These are phyloP conservation scores for Pedetes capensis DNA, from an alignment of 2,113 vertebrate genomes.

Conservation along the genomic window DNA sequence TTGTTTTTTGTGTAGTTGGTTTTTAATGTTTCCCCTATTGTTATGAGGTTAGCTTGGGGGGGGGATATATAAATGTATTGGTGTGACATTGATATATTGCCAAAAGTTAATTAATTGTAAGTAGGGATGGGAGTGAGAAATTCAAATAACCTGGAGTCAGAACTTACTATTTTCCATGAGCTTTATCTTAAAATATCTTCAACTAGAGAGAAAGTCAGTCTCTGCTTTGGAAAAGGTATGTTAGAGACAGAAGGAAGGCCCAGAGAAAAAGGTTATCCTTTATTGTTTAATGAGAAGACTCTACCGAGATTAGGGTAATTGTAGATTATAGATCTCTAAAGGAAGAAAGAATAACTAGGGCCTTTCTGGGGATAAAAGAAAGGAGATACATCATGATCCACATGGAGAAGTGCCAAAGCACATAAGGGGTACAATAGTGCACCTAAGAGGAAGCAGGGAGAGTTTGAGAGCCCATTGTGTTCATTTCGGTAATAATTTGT, in stretches of 20 bases:
- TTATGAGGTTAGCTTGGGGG: background rate
- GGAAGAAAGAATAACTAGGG: slow-evolving; percentile 48
- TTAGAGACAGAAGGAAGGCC: background rate
- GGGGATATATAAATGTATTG: background rate
- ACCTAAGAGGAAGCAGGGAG: background rate
- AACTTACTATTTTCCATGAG: slow-evolving; percentile 24
- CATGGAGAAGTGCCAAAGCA: slow-evolving; percentile 26
- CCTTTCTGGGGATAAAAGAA: slow-evolving; percentile 46
- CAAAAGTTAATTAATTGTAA: background rate
- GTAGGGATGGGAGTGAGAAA: background rate
- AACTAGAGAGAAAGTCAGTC: background rate
- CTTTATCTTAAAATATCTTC: background rate
- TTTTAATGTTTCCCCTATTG: slow-evolving; percentile 37
- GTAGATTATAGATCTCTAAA: slow-evolving; percentile 50
- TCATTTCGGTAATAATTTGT: slow-evolving; percentile 50
- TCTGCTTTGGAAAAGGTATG: background rate
- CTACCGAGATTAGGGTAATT: slow-evolving; percentile 39
- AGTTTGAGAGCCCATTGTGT: slow-evolving; percentile 37
- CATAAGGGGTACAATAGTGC: slow-evolving; percentile 33
- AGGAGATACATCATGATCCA: slow-evolving; percentile 38
- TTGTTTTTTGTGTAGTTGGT: background rate
- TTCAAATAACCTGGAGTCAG: slow-evolving; percentile 13
- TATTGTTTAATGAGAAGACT: slow-evolving; percentile 52
- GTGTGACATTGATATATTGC: background rate
- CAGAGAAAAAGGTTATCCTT: slow-evolving; percentile 7